A percentile compares a stretch with the other conserved stretches of the same genome.
Evolutionary conservation across 2,888 invertebrate species (phyloP).

Genomic region (Gandaritis pyraliata): DNA sequence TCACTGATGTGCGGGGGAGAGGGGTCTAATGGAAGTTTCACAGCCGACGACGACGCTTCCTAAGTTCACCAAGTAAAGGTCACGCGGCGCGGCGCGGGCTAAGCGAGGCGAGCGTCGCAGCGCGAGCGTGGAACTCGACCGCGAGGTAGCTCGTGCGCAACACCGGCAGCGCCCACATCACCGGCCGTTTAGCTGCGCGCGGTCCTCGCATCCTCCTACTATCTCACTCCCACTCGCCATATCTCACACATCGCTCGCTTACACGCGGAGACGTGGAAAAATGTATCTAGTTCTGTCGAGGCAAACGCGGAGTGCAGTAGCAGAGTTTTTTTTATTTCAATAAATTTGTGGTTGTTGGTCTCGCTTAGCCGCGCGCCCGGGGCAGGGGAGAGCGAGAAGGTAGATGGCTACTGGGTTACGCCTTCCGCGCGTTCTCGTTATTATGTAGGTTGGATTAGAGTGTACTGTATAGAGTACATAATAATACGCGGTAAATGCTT

Average conservation of each 20-base stretch:
- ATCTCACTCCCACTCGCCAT: slow-evolving; percentile 61
- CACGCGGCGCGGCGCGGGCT: slow-evolving; percentile 79
- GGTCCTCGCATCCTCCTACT: slow-evolving; percentile 54
- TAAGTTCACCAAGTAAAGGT: slow-evolving; percentile 84
- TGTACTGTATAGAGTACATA: slow-evolving; percentile 72
- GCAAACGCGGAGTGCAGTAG: slow-evolving; percentile 83
- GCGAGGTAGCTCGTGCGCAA: slow-evolving; percentile 82
- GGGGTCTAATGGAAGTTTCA: slow-evolving; percentile 80
- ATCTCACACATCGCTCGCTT: slow-evolving; percentile 53
- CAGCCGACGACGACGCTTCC: slow-evolving; percentile 81
- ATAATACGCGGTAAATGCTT: slow-evolving; percentile 76
- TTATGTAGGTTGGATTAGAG: slow-evolving; percentile 83
- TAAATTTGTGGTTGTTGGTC: slow-evolving; percentile 83
- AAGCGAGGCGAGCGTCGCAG: slow-evolving; percentile 79
- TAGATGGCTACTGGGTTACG: slow-evolving; percentile 82
- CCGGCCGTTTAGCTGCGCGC: slow-evolving; percentile 75
- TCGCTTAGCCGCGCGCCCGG: slow-evolving; percentile 80
- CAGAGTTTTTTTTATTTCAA: slow-evolving; percentile 80
- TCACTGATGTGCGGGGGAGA: slow-evolving; percentile 69
- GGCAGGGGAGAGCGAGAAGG: slow-evolving; percentile 76
- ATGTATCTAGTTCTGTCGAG: slow-evolving; percentile 84
- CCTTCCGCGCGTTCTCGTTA: slow-evolving; percentile 82
- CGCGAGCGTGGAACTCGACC: slow-evolving; percentile 79
- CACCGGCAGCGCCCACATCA: slow-evolving; percentile 84
- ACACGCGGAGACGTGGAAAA: slow-evolving; percentile 76